Evolutionary conservation across 2,888 invertebrate genomes (phyloP).

Genomic region (Catonia carolina): DNA sequence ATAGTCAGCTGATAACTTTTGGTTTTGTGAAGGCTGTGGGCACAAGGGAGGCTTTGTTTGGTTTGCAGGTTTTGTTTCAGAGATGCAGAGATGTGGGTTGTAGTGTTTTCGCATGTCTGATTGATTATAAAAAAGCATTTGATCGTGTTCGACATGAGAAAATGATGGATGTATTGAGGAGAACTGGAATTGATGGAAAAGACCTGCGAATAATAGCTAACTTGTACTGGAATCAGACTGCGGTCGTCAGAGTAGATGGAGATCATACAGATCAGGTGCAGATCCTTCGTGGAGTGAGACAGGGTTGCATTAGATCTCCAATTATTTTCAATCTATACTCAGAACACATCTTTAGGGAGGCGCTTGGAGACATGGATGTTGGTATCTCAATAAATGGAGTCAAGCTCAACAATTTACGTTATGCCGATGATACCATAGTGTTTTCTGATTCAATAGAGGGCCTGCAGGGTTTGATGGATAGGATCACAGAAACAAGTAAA

Average conservation of each 20-base stretch:
- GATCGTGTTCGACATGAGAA: constrained; percentile 27
- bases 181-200: constrained; percentile 17
- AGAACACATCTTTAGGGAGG: constrained; percentile 23
- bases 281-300: constrained; percentile 16
- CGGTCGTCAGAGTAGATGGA: constrained; percentile 15
- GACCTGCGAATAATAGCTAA: constrained; percentile 23
- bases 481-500: constrained; percentile 5
- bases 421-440: constrained; percentile 19
- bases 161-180: constrained; percentile 27
- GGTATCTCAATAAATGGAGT: constrained; percentile 18
- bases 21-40: constrained; percentile 27
- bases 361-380: constrained; percentile 16
- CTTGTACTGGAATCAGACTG: constrained; percentile 24
- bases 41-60: constrained; percentile 24
- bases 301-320: constrained; percentile 22
- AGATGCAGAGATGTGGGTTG: constrained; percentile 17
- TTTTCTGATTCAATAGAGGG: constrained; percentile 9
- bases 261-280: constrained; percentile 19
- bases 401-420: constrained; percentile 19
- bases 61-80: constrained; percentile 20
- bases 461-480: constrained; percentile 18
- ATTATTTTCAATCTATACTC: constrained; percentile 25
- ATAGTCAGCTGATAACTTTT: too few species aligned
- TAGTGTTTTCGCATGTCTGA: constrained; percentile 17
- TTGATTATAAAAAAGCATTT: constrained; percentile 33